A percentile compares a stretch with the other conserved stretches of the same genome.
Conservation (phyloP, 1,140 invertebrate genomes). For the Eumeta japonica region DNA sequence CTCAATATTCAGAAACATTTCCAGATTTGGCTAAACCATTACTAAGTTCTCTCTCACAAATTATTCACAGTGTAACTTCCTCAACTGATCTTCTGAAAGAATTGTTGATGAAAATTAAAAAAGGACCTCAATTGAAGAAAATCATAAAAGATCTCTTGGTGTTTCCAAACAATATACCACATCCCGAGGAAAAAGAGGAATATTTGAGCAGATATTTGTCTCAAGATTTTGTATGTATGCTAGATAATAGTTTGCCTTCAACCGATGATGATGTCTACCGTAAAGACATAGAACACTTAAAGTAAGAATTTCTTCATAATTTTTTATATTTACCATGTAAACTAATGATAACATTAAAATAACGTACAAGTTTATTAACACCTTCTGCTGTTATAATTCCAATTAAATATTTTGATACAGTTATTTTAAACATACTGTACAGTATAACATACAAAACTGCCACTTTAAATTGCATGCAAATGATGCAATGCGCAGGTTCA, state of each 20-base stretch:
- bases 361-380: too few relatives aligned
- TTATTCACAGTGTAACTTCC: conserved; percentile 59
- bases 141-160: conserved; percentile 33
- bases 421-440: too few relatives aligned
- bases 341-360: too few relatives aligned
- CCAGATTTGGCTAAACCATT: conserved; percentile 68
- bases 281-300: conserved; percentile 27
- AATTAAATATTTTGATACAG: too few relatives aligned
- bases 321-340: too few relatives aligned
- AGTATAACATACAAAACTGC: too few relatives aligned
- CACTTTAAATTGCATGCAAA: too few relatives aligned
- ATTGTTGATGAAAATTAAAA: conserved; percentile 34
- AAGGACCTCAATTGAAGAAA: conserved; percentile 19
- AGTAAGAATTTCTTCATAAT: too few relatives aligned
- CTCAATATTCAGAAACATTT: conserved; percentile 60
- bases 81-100: conserved; percentile 48
- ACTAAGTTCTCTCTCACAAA: conserved; percentile 60
- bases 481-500: too few relatives aligned
- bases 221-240: conserved; percentile 28
- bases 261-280: conserved; percentile 17
- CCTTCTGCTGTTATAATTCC: too few relatives aligned
- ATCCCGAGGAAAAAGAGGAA: conserved; percentile 34
- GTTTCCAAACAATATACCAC: conserved; percentile 56
- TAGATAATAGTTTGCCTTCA: conserved; percentile 23
- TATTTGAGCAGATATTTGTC: conserved; percentile 48